Evolutionary conservation across 2,113 vertebrate genomes (phyloP).

Genomic region (Pelmatolapia mariae): DNA sequence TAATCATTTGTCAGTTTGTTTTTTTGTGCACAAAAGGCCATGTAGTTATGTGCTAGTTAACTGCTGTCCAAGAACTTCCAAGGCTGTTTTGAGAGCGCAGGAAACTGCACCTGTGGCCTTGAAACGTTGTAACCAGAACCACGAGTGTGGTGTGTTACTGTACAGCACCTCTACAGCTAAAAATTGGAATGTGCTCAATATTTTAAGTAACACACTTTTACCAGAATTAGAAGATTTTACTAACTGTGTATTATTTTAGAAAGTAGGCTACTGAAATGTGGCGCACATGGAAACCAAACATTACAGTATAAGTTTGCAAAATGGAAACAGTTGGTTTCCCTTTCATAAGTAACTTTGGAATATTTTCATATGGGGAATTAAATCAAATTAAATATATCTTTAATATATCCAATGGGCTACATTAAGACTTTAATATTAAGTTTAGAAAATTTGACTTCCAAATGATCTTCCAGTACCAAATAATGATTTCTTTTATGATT

Average conservation of each 20-base stretch:
- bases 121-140: neutral
- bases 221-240: neutral
- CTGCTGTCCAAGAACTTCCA: neutral
- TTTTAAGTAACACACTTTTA: neutral
- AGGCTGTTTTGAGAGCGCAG: neutral
- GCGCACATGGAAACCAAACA: neutral
- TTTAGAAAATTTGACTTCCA: neutral
- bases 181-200: neutral
- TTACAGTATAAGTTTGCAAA: neutral
- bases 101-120: neutral
- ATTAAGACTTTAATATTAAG: neutral
- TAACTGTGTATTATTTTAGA: neutral
- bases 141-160: neutral
- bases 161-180: neutral
- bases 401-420: neutral
- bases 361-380: neutral
- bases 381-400: neutral
- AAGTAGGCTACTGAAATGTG: neutral
- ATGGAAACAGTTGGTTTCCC: neutral
- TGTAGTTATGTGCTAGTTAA: neutral
- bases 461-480: neutral
- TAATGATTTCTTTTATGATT: neutral
- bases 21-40: neutral
- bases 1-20: neutral
- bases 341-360: neutral